Base-by-base conservation (phyloP, 2,797 vertebrate species). In the Buphagus erythrorhynchus region DNA sequence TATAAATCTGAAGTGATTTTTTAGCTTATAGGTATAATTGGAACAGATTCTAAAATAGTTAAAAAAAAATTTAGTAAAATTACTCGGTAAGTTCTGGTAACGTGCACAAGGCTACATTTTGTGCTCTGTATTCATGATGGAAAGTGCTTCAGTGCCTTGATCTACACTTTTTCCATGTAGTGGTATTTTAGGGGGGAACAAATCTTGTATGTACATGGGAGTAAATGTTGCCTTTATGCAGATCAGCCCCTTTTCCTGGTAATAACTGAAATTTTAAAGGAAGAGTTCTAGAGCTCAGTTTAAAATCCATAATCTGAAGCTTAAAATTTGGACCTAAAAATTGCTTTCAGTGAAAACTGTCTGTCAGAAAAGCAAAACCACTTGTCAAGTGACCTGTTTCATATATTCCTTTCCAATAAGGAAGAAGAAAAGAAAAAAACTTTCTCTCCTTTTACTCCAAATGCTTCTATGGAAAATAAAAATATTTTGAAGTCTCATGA, bases 401-500 rank as follows among this genome's bases (percentile, higher is more conserved):
- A 21, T 6, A 5, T 26, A 40, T 13, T 81, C 7, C 16, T 54
- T 54, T 54, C 15, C 42, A 10, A 59, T 14, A n/a, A 21, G 14
- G 29, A 48, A 16, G 11, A 29, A 21, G 16, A 26, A 68, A n/a
- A 54, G 1, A 21, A 55, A 55, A 54, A 62, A 61, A 2, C 16
- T 66, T 84, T n/a, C 2, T 11, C 20, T 89, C 14, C 5, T 5
- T 67, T 61, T 33, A n/a, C n/a, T 91, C n/a, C 28, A 84, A 88
- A 58, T 68, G 54, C 16, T 92, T 75, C 42, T 38, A 13, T 1
- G 1, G 11, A 78, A 96, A 86, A 61, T 33, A 67, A 80, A 84
- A 92, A 54, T 84, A 72, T 65, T 86, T 81, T 68, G 28, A 95
- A 90, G 42, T 62, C 66, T 72, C 46, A 16, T 54, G 73, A 84